Base-by-base conservation (phyloP, 2,888 invertebrate species). In the Mythimna pallens region DNA sequence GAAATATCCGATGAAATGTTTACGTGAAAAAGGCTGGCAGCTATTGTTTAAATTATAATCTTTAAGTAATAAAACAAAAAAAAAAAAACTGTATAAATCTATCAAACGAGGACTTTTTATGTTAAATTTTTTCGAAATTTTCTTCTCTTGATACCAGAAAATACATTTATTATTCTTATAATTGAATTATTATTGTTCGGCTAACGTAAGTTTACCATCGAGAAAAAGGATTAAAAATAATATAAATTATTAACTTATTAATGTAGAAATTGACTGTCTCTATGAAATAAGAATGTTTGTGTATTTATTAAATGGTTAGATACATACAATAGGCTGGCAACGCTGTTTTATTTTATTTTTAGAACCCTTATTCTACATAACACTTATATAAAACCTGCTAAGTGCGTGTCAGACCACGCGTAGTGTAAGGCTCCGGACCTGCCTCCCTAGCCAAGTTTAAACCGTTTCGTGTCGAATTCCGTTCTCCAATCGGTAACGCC, bases 191-290 rank as follows among this genome's bases (percentile, higher is more conserved):
- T 54, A 80, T 77, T 82, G 82, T 80, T 81, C 70, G 77, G 73
- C 77, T 85, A 86, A 89, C 93, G 91, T 95, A 95, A 94, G 94
- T 94, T 95, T 95, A 94, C 94, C 95, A 95, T 94, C 94, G 92
- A 90, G 77, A 85, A 81, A 74, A 81, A 73, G 76, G 86, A 89
- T 83, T 85, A 86, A 71, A 70, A 81, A 68, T 87, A 47, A 47
- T 47, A 52, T 52, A 20, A 84, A 81, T 76, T 80, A 85, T 43
- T 85, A 84, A 82, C 83, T 84, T 81, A 86, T 76, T 87, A 89
- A 88, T 85, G 90, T 92, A 89, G 91, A 91, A 90, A 91, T 87
- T 92, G 91, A 92, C 92, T 93, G 92, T 94, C 90, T 92, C 87
- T 92, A 88, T 86, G 74, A 82, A 86, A 84, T 89, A 89, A 90